phyloP scores from a whole-genome alignment of 2,797 vertebrate species.

The Sebastes kiyomatsui region DNA sequence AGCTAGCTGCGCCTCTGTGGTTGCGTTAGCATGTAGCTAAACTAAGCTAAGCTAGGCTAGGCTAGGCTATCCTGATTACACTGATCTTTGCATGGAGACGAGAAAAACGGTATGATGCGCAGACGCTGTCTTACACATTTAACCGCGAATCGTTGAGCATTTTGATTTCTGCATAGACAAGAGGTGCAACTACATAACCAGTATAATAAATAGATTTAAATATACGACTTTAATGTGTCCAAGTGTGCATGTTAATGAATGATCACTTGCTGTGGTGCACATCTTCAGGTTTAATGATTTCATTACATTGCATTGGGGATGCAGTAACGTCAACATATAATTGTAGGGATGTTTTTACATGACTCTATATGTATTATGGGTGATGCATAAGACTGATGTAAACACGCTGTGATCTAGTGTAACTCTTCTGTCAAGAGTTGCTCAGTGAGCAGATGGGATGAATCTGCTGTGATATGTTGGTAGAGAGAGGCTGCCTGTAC shows the following conservation, averaged over 20 bases:
- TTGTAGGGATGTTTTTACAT: not conserved
- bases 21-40: conserved; percentile 48
- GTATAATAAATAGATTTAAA: not conserved
- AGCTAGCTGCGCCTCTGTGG: conserved; percentile 5
- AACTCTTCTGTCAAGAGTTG: not conserved
- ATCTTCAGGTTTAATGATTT: not conserved
- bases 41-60: conserved; percentile 45
- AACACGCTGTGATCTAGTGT: not conserved
- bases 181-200: not conserved
- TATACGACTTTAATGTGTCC: not conserved
- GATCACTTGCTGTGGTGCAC: not conserved
- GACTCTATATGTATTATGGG: not conserved
- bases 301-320: not conserved
- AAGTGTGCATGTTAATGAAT: conserved; percentile 19
- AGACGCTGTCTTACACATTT: conserved; percentile 39
- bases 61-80: conserved; percentile 23
- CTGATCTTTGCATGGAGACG: conserved; percentile 46
- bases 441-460: not conserved
- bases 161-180: conserved; percentile 2
- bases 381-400: not conserved
- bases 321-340: too few species aligned
- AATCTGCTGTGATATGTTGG: not conserved
- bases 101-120: conserved; percentile 50
- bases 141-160: not conserved
- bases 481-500: not conserved